phyloP scores from a whole-genome alignment of 2,888 invertebrate species.

The Ectobius pallidus region DNA sequence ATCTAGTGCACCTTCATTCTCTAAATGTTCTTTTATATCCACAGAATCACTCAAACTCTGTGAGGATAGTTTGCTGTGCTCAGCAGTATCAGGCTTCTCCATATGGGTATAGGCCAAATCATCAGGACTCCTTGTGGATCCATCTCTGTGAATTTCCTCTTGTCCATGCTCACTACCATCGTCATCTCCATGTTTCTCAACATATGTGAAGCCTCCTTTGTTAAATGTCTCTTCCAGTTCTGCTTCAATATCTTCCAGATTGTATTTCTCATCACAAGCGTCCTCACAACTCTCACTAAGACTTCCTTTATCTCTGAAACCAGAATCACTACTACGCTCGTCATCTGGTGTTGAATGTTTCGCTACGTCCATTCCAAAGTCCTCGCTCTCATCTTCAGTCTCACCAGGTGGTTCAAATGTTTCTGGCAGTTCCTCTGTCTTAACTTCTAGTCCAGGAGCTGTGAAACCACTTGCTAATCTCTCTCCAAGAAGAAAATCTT shows the following conservation, averaged over 20 bases:
- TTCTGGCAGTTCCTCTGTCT: neutral
- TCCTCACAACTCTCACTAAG: constrained; percentile 50
- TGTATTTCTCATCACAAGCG: constrained; percentile 49
- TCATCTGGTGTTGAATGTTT: constrained; percentile 58
- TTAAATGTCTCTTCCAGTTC: constrained; percentile 47
- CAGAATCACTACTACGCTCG: constrained; percentile 59
- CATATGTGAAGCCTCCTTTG: constrained; percentile 47
- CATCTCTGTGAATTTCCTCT: constrained; percentile 3
- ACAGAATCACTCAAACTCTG: neutral
- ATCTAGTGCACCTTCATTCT: neutral
- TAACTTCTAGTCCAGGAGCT: constrained; percentile 14
- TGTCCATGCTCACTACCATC: constrained; percentile 50
- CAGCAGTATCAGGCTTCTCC: neutral
- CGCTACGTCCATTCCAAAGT: constrained; percentile 53
- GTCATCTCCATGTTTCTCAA: constrained; percentile 54
- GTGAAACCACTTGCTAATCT: constrained; percentile 11
- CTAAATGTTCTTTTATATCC: neutral
- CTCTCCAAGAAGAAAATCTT: constrained; percentile 1
- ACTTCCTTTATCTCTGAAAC: constrained; percentile 58
- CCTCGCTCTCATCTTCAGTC: constrained; percentile 49
- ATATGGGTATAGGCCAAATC: neutral
- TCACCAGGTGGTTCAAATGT: constrained; percentile 9
- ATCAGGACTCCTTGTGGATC: neutral
- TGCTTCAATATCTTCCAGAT: constrained; percentile 49
- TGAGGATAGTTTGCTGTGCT: neutral